Base-by-base conservation (phyloP, 2,888 invertebrate species). In the Ennomos fuscantarius region DNA sequence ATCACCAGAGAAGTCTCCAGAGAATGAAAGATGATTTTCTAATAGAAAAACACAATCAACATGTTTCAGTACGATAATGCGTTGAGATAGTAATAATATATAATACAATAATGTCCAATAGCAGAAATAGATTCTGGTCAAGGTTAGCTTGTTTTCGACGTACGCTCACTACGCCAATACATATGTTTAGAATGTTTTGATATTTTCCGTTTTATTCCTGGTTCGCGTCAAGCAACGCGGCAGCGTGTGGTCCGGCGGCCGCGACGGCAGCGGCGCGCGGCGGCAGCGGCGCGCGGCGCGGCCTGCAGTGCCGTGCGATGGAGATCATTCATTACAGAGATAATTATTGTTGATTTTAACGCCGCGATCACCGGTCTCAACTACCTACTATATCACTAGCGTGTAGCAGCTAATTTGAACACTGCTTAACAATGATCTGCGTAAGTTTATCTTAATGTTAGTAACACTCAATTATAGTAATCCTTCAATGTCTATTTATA, bases 41-140 rank as follows among this genome's bases (percentile, higher is more conserved):
- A 36, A 31, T 36, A 32, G 10, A 36, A 42, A 42, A 15, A 9
- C 36, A 45, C 13, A 31, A 13, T 47, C 39, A 12, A 36, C 35
- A 55, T 50, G 33, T 48, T 34, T 54, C 55, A 34, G 37, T 36
- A 42, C 51, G 51, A 59, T 63, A 62, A 55, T 56, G 56, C 33
- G 53, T 33, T 52, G 34, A 56, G 45, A 58, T 44, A 57, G 46
- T 48, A 51, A 55, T 42, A 33, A 55, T 42, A 33, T 54, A 54
- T 47, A 61, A 60, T 61, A 53, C 59, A 63, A 24, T 53, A 58
- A 39, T 62, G 58, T 47, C 48, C 41, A 43, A 60, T 55, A 55
- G 50, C 56, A 53, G 46, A 63, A 63, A 66, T 66, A 66, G 60
- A 63, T 58, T 55, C 53, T 60, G 62, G 63, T 63, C 66, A 66